Conservation (phyloP, 2,888 invertebrate species). For the Byasa hedistus region DNA sequence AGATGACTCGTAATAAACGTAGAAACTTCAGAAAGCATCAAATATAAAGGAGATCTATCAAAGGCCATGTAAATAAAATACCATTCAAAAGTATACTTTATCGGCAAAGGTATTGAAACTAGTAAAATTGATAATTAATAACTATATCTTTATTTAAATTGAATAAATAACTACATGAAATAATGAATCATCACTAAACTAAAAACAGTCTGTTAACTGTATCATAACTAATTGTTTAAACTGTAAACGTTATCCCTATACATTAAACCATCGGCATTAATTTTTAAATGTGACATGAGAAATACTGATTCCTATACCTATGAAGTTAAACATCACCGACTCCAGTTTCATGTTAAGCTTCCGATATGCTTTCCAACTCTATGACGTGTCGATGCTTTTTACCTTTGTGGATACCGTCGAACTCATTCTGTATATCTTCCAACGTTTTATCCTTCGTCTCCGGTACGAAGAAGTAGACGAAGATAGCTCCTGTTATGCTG, state of each 20-base stretch:
- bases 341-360: slow-evolving; percentile 1
- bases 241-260: no score
- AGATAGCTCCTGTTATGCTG: slow-evolving; percentile 80
- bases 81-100: no score
- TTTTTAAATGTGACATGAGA: slow-evolving; percentile 9
- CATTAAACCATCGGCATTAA: not conserved
- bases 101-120: no score
- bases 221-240: not conserved
- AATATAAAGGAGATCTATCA: no score
- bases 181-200: not conserved
- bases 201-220: not conserved
- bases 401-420: slow-evolving; percentile 68
- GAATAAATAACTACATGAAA: slow-evolving; percentile 24
- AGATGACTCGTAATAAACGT: not conserved
- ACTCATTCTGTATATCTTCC: slow-evolving; percentile 77
- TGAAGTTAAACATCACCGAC: not conserved
- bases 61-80: no score
- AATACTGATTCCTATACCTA: slow-evolving; percentile 27
- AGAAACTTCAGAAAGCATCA: no score
- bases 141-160: slow-evolving; percentile 14
- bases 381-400: slow-evolving; percentile 70
- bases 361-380: slow-evolving; percentile 55
- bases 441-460: slow-evolving; percentile 83
- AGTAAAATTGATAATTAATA: not conserved
- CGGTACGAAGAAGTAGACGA: slow-evolving; percentile 83